Evolutionary conservation across 1,140 invertebrate genomes (phyloP).

Genomic region (Rhopalosiphum maidis): DNA sequence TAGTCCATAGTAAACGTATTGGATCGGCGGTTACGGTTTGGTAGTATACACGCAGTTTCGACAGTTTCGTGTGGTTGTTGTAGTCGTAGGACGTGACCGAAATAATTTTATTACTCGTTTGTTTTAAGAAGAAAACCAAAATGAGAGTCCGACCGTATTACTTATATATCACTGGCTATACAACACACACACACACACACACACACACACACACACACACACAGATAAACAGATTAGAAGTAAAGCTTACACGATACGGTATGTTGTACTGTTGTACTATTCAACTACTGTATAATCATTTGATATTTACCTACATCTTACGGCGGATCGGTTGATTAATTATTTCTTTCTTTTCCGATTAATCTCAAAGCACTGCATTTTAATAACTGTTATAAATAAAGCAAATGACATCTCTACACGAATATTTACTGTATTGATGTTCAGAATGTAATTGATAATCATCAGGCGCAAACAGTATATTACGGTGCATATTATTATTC

Average conservation of each 20-base stretch:
- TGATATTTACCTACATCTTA: background rate
- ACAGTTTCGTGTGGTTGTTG: background rate
- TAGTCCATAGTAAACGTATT: background rate
- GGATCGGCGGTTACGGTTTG: background rate
- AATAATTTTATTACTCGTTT: conserved; percentile 2
- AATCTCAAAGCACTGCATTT: background rate
- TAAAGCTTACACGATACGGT: background rate
- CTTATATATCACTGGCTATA: background rate
- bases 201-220: no score
- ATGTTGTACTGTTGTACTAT: background rate
- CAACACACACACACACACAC: background rate
- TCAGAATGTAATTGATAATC: background rate
- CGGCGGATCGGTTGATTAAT: background rate
- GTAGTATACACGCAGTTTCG: background rate
- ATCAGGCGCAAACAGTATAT: background rate
- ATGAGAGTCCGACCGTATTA: background rate
- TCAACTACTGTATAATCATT: background rate
- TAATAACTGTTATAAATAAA: background rate
- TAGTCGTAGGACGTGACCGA: background rate
- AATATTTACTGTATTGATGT: background rate
- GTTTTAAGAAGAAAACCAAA: conserved; percentile 36
- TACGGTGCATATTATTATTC: background rate
- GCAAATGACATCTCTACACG: background rate
- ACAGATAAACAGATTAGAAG: background rate
- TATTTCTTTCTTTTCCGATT: background rate